Evolutionary conservation across 2,797 vertebrate species (phyloP), one percentile per base, ranked within the genome.

Genomic region (Amniataba percoides): DNA sequence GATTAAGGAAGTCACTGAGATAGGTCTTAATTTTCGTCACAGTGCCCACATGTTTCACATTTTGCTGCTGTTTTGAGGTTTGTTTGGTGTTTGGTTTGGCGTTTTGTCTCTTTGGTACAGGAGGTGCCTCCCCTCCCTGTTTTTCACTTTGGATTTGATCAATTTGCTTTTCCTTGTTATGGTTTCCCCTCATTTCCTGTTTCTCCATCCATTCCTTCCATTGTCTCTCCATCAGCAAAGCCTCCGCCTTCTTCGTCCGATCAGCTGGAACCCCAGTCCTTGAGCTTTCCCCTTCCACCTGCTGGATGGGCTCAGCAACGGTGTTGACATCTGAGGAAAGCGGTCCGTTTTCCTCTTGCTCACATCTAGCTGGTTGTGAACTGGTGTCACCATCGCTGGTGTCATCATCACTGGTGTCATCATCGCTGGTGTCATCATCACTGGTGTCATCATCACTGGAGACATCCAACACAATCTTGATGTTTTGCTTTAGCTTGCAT

Each of bases 201-300:
- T 49, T 19, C 16, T 85, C 65, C 62, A 79, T 14, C 80, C 77
- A 75, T 31, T 84, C 74, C 15, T 16, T 15, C 79, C 81, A 83
- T 23, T 83, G 19, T 4, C 0, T 57, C 19, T 71, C 21, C 21
- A 25, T 71, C 34, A 59, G 21, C 34, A 27, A 36, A 61, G 15
- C 21, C 9, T 65, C 34, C 2, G 48, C 19, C 1, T 48, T n/a
- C 36, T 43, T 48, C 8, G 10, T 15, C 43, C 9, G 2, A 0
- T 27, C 19, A 14, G 10, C 11, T 5, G 4, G 3, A 11, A 12
- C 19, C 3, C 5, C n/a, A 49, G 42, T 62, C 2, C 19, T 2
- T 14, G 65, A 46, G 45, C 5, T 49, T 55, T 63, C 40, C 39
- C 55, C n/a, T 12, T 40, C 42, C 48, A 15, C 48, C 34, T 18